phyloP scores from a whole-genome alignment of 2,113 vertebrate species.

The Otus sunia region DNA sequence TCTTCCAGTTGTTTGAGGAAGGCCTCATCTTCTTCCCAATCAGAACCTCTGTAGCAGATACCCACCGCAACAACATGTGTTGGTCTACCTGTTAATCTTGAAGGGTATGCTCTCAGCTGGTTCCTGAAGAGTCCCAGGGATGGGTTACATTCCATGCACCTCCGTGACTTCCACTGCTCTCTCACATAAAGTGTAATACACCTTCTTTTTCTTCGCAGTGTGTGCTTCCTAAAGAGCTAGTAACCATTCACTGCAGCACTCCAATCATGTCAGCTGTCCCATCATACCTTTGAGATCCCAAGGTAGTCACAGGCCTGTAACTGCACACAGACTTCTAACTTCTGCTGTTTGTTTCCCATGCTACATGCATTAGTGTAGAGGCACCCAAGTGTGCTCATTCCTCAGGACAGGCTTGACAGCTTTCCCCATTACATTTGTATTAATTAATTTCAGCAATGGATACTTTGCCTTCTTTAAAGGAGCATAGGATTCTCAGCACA shows the following conservation, averaged over 20 bases:
- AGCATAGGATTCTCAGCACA: background rate
- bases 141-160: background rate
- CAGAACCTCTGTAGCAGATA: background rate
- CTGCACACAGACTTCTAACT: background rate
- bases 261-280: background rate
- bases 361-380: background rate
- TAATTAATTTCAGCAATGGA: background rate
- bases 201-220: fast-evolving
- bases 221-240: background rate
- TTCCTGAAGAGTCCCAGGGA: background rate
- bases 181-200: background rate
- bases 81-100: background rate
- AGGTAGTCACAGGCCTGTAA: background rate
- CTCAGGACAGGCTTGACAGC: background rate
- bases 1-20: background rate
- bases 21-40: background rate
- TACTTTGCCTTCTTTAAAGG: background rate
- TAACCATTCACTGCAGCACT: background rate
- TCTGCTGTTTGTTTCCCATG: background rate
- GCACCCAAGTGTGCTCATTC: background rate
- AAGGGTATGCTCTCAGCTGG: background rate
- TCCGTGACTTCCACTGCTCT: background rate
- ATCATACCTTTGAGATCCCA: fast-evolving
- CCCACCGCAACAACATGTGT: background rate
- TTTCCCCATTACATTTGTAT: background rate